phyloP scores from a whole-genome alignment of 2,888 invertebrate genomes.

The Patella depressa region DNA sequence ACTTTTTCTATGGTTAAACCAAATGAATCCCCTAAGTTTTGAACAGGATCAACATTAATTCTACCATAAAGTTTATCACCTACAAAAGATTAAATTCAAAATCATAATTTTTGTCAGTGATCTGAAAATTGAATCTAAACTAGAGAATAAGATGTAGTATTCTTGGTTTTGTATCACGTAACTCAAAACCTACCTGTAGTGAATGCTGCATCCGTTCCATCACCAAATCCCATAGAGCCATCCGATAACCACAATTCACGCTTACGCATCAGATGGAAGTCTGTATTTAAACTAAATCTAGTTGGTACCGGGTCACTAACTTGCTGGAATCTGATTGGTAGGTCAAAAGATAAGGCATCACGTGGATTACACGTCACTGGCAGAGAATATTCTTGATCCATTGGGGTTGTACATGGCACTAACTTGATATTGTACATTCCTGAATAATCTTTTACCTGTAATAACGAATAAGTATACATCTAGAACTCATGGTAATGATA shows the following conservation, averaged over 20 bases:
- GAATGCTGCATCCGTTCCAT: constrained; percentile 62
- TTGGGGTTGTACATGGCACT: constrained; percentile 65
- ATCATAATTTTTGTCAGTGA: not conserved
- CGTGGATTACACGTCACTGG: constrained; percentile 64
- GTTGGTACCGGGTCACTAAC: constrained; percentile 70
- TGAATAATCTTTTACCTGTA: constrained; percentile 69
- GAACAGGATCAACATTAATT: constrained; percentile 67
- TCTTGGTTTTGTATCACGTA: too few species aligned
- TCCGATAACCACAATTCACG: constrained; percentile 66
- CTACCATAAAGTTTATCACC: constrained; percentile 70
- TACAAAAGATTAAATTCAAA: constrained; percentile 33
- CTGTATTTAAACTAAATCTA: constrained; percentile 67
- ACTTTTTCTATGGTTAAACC: constrained; percentile 68
- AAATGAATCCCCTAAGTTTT: constrained; percentile 66
- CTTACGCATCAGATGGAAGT: constrained; percentile 65
- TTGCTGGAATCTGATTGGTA: constrained; percentile 70
- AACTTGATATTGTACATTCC: constrained; percentile 66
- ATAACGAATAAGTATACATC: not conserved
- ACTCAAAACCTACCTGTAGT: constrained; percentile 55
- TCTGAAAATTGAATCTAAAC: too few species aligned
- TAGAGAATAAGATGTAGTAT: too few species aligned
- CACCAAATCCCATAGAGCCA: constrained; percentile 47
- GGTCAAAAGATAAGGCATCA: constrained; percentile 65
- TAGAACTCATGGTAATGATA: too few species aligned
- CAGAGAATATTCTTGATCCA: constrained; percentile 55